phyloP scores from a whole-genome alignment of 2,888 invertebrate genomes.

The Homarus gammarus region DNA sequence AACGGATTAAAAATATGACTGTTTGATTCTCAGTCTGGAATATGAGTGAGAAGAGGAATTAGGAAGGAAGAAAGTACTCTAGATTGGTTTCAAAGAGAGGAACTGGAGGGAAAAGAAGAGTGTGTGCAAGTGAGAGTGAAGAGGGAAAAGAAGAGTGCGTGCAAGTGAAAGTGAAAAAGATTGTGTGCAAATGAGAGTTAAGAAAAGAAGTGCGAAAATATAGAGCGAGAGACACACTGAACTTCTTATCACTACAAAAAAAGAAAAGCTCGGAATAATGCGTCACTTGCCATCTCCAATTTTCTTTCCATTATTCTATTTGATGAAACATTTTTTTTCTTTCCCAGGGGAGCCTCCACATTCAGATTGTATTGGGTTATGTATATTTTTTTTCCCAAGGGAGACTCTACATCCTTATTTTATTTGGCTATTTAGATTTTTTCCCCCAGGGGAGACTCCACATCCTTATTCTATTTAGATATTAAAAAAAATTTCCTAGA shows the following conservation, averaged over 20 bases:
- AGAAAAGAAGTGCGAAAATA: background rate
- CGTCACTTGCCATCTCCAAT: background rate
- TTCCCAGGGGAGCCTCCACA: background rate
- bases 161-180: constrained; percentile 6
- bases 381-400: background rate
- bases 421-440: background rate
- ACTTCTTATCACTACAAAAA: background rate
- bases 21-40: no score
- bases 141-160: background rate
- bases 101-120: background rate
- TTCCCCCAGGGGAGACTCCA: background rate
- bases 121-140: background rate
- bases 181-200: constrained; percentile 10
- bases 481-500: no score
- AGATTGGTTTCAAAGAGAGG: no score
- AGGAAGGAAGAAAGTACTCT: no score
- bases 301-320: background rate
- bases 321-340: background rate
- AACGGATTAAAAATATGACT: no score
- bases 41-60: no score
- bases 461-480: background rate
- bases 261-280: background rate
- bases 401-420: background rate
- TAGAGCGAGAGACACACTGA: constrained; percentile 36
- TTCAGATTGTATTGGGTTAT: background rate